These are phyloP conservation scores for Electrona antarctica DNA, from an alignment of 2,113 vertebrate genomes.

Conservation along the genomic window DNA sequence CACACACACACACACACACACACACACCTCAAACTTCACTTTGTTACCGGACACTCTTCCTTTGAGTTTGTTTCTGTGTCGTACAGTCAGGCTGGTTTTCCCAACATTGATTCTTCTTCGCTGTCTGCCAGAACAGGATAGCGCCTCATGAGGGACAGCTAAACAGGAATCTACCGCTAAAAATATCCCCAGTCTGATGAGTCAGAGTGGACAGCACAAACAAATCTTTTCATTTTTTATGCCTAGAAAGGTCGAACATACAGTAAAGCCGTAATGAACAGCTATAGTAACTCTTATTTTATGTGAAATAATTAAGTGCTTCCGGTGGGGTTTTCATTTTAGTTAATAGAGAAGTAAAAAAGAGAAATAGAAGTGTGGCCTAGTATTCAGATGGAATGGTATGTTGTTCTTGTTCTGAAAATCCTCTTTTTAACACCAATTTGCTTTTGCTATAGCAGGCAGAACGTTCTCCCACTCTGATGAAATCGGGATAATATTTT, in stretches of 20 bases:
- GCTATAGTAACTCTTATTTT: constrained; percentile 4
- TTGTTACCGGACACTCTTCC: constrained; percentile 21
- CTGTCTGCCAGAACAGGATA: constrained; percentile 57
- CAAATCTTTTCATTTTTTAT: constrained; percentile 51
- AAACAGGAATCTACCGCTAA: constrained; percentile 71
- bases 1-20: constrained; percentile 9
- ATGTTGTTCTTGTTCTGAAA: too few relatives aligned
- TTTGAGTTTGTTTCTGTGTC: constrained; percentile 17
- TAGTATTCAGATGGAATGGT: not conserved
- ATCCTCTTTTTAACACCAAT: not conserved
- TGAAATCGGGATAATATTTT: not conserved
- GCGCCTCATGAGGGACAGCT: constrained; percentile 38
- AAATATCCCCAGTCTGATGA: constrained; percentile 70
- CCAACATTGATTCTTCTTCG: constrained; percentile 49
- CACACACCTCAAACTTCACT: not conserved
- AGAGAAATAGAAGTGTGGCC: not conserved
- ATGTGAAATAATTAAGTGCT: not conserved
- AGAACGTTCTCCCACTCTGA: not conserved
- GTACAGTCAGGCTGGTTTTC: constrained; percentile 33
- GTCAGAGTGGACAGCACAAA: constrained; percentile 61
- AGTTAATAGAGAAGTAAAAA: constrained; percentile 32
- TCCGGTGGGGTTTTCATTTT: constrained; percentile 39
- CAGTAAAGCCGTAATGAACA: constrained; percentile 40
- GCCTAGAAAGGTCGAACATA: constrained; percentile 23
- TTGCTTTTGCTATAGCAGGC: not conserved